A percentile compares a stretch with the other conserved stretches of the same genome.
These are phyloP conservation scores for Ctenodactylus gundi DNA, from an alignment of 2,113 vertebrate species.

Conservation along the genomic window DNA sequence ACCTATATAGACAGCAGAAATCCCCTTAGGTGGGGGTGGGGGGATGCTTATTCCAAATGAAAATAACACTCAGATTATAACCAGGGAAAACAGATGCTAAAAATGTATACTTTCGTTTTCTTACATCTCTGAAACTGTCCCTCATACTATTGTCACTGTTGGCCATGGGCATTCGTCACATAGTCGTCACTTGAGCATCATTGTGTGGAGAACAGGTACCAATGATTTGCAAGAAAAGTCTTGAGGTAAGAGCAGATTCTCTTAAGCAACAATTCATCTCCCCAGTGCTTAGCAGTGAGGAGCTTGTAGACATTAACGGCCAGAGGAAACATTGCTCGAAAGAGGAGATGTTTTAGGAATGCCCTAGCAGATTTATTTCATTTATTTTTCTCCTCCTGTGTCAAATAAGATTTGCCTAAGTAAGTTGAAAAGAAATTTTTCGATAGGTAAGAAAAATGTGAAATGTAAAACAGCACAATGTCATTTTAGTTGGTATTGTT, in stretches of 20 bases:
- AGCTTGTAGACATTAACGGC: not conserved
- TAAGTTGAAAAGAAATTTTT: not conserved
- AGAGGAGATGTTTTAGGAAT: not conserved
- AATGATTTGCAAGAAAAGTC: not conserved
- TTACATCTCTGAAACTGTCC: not conserved
- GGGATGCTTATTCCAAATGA: slow-evolving; percentile 18
- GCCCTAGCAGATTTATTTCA: not conserved
- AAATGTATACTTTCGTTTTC: not conserved
- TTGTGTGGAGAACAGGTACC: accelerated
- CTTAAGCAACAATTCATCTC: not conserved
- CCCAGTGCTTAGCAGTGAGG: not conserved
- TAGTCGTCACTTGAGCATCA: not conserved
- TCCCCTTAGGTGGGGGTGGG: not conserved
- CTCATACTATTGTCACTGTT: not conserved
- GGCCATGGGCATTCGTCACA: not conserved
- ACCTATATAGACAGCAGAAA: not conserved
- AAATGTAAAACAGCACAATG: too few species aligned
- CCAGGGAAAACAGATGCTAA: not conserved
- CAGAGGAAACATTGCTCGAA: not conserved
- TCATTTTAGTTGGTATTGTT: not conserved
- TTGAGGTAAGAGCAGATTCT: not conserved
- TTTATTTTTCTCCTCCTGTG: not conserved
- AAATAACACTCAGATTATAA: slow-evolving; percentile 10
- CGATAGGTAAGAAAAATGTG: not conserved
- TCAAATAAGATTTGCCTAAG: not conserved